Evolutionary conservation across 2,797 vertebrate species (phyloP).

Genomic region (Caiman crocodilus): DNA sequence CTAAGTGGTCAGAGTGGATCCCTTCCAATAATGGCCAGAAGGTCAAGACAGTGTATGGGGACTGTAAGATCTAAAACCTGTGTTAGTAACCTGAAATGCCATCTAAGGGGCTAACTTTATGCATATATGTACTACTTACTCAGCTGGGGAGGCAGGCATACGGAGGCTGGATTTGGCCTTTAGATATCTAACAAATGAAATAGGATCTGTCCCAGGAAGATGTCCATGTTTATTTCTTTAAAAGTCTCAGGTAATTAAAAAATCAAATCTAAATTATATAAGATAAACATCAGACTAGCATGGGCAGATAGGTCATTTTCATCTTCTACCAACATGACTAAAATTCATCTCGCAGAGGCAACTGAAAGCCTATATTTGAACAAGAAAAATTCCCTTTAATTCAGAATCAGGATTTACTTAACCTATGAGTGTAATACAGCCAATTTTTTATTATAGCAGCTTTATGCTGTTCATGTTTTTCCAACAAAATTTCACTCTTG

Average conservation of each 20-base stretch:
- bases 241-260: background rate
- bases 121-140: too few relatives aligned
- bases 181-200: too few relatives aligned
- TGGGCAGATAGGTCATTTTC: constrained; percentile 56
- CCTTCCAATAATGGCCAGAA: too few relatives aligned
- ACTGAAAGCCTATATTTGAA: constrained; percentile 64
- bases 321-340: constrained; percentile 38
- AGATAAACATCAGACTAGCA: constrained; percentile 19
- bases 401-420: constrained; percentile 68
- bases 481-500: constrained; percentile 62
- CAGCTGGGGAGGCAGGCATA: too few relatives aligned
- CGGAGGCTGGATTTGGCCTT: too few relatives aligned
- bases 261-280: constrained; percentile 69
- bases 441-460: constrained; percentile 73
- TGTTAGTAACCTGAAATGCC: too few relatives aligned
- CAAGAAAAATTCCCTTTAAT: constrained; percentile 63
- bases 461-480: constrained; percentile 62
- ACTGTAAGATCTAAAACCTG: too few relatives aligned
- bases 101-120: too few relatives aligned
- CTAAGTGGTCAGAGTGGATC: too few relatives aligned
- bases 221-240: background rate
- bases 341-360: constrained; percentile 67
- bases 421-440: constrained; percentile 53
- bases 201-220: background rate
- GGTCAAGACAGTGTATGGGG: too few relatives aligned